phyloP scores from a whole-genome alignment of 2,113 vertebrate genomes.

The Daphoenositta chrysoptera region DNA sequence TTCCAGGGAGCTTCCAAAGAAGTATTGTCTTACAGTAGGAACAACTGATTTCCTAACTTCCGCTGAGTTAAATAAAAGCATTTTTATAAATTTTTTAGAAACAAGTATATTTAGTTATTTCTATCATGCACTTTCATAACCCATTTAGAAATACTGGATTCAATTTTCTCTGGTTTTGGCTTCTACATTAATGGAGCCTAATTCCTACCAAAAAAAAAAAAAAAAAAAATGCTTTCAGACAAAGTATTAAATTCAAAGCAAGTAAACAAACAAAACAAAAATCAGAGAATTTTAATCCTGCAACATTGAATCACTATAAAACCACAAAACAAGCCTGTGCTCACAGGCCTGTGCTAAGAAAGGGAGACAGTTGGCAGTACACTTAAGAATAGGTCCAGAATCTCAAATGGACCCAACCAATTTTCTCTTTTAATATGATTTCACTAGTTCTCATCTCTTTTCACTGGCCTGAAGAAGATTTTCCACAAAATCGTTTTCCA shows the following conservation, averaged over 20 bases:
- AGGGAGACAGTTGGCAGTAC: neutral
- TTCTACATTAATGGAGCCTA: neutral
- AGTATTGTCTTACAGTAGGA: neutral
- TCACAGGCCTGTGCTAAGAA: neutral
- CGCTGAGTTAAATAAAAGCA: neutral
- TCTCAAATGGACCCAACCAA: neutral
- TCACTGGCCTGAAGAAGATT: neutral
- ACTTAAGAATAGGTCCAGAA: neutral
- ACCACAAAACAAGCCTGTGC: neutral
- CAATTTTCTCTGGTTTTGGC: neutral
- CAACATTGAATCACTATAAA: neutral
- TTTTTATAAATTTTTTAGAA: neutral
- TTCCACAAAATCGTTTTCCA: neutral
- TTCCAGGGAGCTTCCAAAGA: neutral
- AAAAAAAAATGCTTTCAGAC: neutral
- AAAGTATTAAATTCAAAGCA: neutral
- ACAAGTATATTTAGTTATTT: neutral
- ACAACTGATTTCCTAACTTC: neutral
- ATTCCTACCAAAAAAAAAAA: neutral
- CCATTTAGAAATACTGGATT: neutral
- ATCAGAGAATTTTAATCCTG: neutral
- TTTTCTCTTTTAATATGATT: neutral
- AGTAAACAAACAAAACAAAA: neutral
- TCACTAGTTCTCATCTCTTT: neutral
- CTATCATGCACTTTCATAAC: neutral